Evolutionary conservation across 1,140 invertebrate species (phyloP), one percentile per base, ranked within the genome.

Genomic region (Pectinophora gossypiella): DNA sequence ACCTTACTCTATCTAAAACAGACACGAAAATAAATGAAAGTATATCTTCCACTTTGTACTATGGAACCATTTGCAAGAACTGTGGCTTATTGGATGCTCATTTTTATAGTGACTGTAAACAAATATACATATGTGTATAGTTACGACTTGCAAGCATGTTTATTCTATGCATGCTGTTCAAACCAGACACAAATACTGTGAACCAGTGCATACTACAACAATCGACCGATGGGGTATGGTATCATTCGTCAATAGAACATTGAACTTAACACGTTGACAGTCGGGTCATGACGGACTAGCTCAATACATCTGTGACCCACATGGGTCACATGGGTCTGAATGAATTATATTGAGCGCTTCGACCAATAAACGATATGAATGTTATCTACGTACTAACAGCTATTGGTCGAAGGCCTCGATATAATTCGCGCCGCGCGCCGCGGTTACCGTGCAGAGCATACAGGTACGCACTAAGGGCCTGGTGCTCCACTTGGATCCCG

Each of bases 1-100:
- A 27, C 23, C 23, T 27, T 5, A 27, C 23, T 6, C 5, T 6
- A 5, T 6, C 23, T 6, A 27, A 27, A 48, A 36, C 35, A 36
- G 35, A 38, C 16, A 18, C 35, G 47, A 32, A 19, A 32, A 40
- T 19, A 42, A 48, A 43, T 10, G 3, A 12, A 32, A 19, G 16
- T 60, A 56, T 68, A 65, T 68, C 64, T 72, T 73, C 71, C 64
- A 80, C 67, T 81, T 78, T 77, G 74, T 78, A 81, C 71, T 77
- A 58, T 61, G 20, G 53, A 32, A 59, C 60, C 66, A 48, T 72
- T 73, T 66, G 64, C 64, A 73, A 72, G 57, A 71, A 62, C 12
- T 27, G 12, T 38, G 16, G 20, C 16, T 42, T 15, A 20, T 19
- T 21, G 20, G 36, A 48, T 13, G 43, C 40, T 50, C 53, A 38